Evolutionary conservation across 2,113 vertebrate species (phyloP), one percentile per base, ranked within the genome.

Genomic region (Cebus imitator): DNA sequence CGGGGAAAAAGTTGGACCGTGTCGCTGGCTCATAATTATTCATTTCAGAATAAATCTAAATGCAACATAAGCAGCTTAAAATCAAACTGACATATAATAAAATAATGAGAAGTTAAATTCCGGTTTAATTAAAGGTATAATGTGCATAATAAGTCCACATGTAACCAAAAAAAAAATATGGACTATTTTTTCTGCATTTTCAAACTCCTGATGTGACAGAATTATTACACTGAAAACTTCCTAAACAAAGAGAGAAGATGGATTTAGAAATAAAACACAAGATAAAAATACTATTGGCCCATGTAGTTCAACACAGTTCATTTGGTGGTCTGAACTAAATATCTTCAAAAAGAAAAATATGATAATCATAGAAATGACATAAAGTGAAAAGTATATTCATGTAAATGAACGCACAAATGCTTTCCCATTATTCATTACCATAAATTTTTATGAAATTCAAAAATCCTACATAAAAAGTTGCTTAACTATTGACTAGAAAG

Each of bases 1-100:
- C 25, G 32, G n/a, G 40, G 25, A 82, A 45, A 55, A 20, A 32
- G 21, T 30, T 81, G 83, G n/a, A 76, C 52, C 70, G 93, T 45
- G 61, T 78, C 17, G 68, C 25, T 97, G 57, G 48, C 96, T 96
- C 82, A 94, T 83, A 91, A 97, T 96, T 95, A 45, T 64, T 27
- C 50, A 61, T 66, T 92, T 95, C 92, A 96, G 75, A 98, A 97
- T 84, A 96, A 94, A 91, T 37, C 76, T 93, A 78, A 93, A 96
- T 95, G 78, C 85, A 73, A 76, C n/a, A 25, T 87, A 68, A 98
- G 30, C 80, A 94, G 94, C 61, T 93, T 98, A 75, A 96, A 98
- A 95, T 93, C 94, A 61, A 98, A 96, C 80, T 75, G 48, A 45
- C 58, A 68, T 20, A 30, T 97, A 97, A 97, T 84, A 97, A 75